Evolutionary conservation across 2,113 vertebrate genomes (phyloP), one percentile per base, ranked within the genome.

Genomic region (Mystacornis crossleyi): DNA sequence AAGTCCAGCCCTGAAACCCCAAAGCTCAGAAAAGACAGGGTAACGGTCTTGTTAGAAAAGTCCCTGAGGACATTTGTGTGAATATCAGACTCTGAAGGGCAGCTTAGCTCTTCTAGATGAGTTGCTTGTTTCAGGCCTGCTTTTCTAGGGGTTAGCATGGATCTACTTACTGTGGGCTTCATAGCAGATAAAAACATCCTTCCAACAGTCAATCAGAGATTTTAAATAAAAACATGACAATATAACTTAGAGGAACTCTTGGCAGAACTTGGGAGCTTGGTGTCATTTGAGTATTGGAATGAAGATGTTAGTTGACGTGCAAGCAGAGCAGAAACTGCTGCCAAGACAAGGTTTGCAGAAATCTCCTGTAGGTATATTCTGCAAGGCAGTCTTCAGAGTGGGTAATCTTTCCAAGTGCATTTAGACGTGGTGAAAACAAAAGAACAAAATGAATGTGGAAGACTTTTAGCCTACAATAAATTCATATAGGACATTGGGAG

Each of bases 31-130:
- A 36, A 83, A 96, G 87, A 81, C 93, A 96, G 95, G 78, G 85
- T 96, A 95, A 65, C 66, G 91, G 85, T 77, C 88, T 94, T 86
- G 87, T 91, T 93, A 94, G 61, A 82, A 81, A 90, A 89, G 84
- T 75, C 83, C 95, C 78, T 72, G 51, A 62, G 89, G 92, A 84
- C 3, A 0, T 65, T 53, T 75, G 81, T 42, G 58, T 96, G 71
- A 84, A 86, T 87, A 94, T 89, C 81, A 82, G 66, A 18, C 75
- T 96, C 90, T 81, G 92, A 97, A 95, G 89, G 81, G 40, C 92
- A 96, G 48, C 20, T 55, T 50, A 70, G 67, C 7, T 90, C 57
- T 66, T 86, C 64, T 55, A 86, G 71, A 86, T 0, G 1, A 57
- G 72, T 31, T 62, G 36, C 31, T 90, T 87, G 65, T 80, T 95